Evolutionary conservation across 2,113 vertebrate genomes (phyloP).

Genomic region (Hypomesus transpacificus): DNA sequence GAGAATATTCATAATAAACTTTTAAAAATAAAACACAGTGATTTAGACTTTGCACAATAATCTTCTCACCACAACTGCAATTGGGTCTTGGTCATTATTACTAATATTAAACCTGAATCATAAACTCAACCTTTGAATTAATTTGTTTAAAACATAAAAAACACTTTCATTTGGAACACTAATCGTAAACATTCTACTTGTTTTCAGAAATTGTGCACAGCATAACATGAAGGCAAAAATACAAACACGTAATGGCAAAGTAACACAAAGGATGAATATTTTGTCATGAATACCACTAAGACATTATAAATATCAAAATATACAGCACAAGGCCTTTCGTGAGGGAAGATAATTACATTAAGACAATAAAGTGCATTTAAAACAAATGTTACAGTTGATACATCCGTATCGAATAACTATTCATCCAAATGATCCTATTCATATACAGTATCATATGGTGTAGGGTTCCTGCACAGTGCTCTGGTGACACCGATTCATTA

Average conservation of each 20-base stretch:
- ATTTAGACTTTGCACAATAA: constrained; percentile 48
- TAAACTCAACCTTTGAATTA: constrained; percentile 51
- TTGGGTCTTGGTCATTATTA: constrained; percentile 40
- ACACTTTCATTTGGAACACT: constrained; percentile 53
- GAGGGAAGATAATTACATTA: constrained; percentile 43
- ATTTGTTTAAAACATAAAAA: constrained; percentile 59
- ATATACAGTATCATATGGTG: constrained; percentile 38
- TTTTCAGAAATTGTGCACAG: constrained; percentile 48
- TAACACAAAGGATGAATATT: not conserved
- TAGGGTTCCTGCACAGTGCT: constrained; percentile 27
- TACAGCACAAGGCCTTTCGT: constrained; percentile 43
- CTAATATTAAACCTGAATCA: constrained; percentile 33
- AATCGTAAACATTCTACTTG: constrained; percentile 29
- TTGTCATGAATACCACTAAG: not conserved
- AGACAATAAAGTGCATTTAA: constrained; percentile 37
- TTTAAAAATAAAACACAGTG: constrained; percentile 67
- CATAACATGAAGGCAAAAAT: constrained; percentile 63
- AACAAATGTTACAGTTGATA: constrained; percentile 42
- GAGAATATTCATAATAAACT: constrained; percentile 17
- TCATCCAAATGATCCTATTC: constrained; percentile 41
- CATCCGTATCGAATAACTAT: constrained; percentile 27
- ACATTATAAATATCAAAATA: not conserved
- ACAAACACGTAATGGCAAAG: constrained; percentile 50
- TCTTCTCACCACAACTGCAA: constrained; percentile 22
- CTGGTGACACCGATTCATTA: constrained; percentile 20